Evolutionary conservation across 1,140 invertebrate species (phyloP).

Genomic region (Hetaerina americana): DNA sequence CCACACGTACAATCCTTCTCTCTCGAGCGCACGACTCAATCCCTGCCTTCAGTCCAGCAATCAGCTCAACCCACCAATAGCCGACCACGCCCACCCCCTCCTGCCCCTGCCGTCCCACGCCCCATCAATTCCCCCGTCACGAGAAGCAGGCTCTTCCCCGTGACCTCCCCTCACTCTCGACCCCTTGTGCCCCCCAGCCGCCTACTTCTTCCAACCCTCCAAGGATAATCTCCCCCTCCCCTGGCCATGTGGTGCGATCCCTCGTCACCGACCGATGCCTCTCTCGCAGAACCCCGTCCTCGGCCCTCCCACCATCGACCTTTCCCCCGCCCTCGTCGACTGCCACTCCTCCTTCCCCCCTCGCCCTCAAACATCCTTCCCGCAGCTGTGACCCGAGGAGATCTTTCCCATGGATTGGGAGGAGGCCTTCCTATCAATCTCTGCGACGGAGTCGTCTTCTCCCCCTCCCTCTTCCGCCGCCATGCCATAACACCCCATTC

Average conservation of each 20-base stretch:
- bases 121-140: neutral
- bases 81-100: neutral
- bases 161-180: neutral
- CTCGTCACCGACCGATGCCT: too few relatives aligned
- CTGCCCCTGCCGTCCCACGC: neutral
- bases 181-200: neutral
- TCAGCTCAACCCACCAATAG: neutral
- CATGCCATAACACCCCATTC: too few relatives aligned
- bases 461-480: too few relatives aligned
- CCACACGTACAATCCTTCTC: neutral
- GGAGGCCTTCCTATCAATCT: neutral
- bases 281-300: neutral
- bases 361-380: too few relatives aligned
- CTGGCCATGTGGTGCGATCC: too few relatives aligned
- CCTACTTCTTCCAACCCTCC: neutral
- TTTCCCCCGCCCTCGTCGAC: neutral
- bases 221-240: neutral
- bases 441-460: neutral
- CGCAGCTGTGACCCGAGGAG: neutral
- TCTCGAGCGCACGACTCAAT: neutral
- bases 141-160: neutral
- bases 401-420: neutral
- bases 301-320: neutral
- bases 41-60: neutral
- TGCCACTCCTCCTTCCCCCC: neutral